Evolutionary conservation across 2,888 invertebrate species (phyloP).

Genomic region (Drosophila emarginata): DNA sequence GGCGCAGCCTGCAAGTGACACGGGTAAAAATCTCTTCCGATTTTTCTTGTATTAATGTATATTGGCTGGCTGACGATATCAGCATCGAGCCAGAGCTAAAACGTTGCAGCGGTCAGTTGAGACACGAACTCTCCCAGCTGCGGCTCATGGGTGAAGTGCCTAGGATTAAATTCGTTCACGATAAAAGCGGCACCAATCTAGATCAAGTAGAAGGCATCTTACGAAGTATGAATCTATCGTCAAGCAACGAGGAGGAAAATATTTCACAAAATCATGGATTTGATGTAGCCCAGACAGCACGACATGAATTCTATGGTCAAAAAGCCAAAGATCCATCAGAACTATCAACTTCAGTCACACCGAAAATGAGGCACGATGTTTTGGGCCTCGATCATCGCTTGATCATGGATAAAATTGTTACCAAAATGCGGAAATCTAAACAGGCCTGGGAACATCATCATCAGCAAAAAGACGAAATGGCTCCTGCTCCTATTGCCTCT

Average conservation of each 20-base stretch:
- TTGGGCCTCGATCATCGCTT: conserved; percentile 87
- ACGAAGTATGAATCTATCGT: conserved; percentile 51
- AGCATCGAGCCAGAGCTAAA: conserved; percentile 85
- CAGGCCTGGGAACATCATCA: conserved; percentile 83
- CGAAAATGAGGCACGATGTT: conserved; percentile 88
- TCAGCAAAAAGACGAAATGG: neutral
- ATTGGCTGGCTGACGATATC: conserved; percentile 84
- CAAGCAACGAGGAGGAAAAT: conserved; percentile 10
- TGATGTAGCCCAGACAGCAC: conserved; percentile 44
- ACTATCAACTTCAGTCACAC: conserved; percentile 78
- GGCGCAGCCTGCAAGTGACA: conserved; percentile 88
- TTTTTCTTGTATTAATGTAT: conserved; percentile 87
- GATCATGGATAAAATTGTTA: conserved; percentile 85
- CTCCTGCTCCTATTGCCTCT: neutral
- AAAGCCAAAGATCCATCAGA: conserved; percentile 76
- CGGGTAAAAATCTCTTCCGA: conserved; percentile 87
- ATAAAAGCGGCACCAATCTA: conserved; percentile 84
- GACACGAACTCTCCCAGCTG: conserved; percentile 89
- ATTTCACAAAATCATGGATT: conserved; percentile 10
- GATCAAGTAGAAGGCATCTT: conserved; percentile 86
- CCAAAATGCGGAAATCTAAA: conserved; percentile 84
- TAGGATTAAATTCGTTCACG: conserved; percentile 88
- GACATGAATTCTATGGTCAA: conserved; percentile 53
- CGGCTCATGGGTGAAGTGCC: conserved; percentile 90
- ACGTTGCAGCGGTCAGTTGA: conserved; percentile 84